Evolutionary conservation across 1,140 invertebrate genomes (phyloP), one percentile per base, ranked within the genome.

Genomic region (Drusus annulatus): DNA sequence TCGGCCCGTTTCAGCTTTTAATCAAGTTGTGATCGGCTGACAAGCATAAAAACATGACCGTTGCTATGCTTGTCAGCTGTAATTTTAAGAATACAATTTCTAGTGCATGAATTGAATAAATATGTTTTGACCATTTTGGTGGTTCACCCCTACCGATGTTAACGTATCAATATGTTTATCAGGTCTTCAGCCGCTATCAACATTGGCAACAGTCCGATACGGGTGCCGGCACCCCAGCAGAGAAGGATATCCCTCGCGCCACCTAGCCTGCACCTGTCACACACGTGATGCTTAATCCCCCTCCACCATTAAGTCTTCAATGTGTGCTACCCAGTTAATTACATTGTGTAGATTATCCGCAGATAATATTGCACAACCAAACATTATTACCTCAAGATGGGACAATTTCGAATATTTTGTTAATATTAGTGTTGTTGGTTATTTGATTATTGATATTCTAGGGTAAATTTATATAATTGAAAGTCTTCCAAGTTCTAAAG

Each of bases 151-250:
- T 45, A 52, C 36, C 10, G 36, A 45, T 45, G 10, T 2, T 45
- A 45, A 45, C 36, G 8, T 13, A 13, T 45, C 8, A 45, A 13
- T 45, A n/a, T 79, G 17, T 74, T 28, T 54, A 17, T 62, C 52
- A 81, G 81, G 51, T 83, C 81, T 1, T 83, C 81, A 15, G 75
- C 81, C 16, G 77, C 81, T 5, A 83, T 83, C 63, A 79, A 62
- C 19, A 28, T 69, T 3, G 62, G 73, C 19, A 76, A 25, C 15
- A 76, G 31, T 69, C 82, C 79, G 2, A 17, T 71, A 5, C 36
- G 50, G 19, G 74, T 56, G 7, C 25, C 54, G 1, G 45, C 31
- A 1, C 58, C 7, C 10, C 76, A 56, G 19, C 76, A 78, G 71
- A 69, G 76, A 51, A 80, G 60, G 45, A 56, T 80, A 60, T 80